phyloP scores from a whole-genome alignment of 2,113 vertebrate genomes.

The Turdus rufiventris region DNA sequence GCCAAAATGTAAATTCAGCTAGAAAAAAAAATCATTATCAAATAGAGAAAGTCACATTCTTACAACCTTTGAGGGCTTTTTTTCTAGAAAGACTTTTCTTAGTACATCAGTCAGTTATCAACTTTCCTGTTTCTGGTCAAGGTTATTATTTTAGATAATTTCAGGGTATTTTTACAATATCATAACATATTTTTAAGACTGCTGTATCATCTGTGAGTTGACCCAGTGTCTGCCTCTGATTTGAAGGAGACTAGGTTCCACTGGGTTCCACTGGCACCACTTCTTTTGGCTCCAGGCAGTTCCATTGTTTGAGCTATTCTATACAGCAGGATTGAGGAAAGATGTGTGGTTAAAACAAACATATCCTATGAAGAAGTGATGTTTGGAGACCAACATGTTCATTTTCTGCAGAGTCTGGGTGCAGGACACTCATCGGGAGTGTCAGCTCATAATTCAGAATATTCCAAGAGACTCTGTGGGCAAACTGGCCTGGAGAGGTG shows the following conservation, averaged over 20 bases:
- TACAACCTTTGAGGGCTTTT: background rate
- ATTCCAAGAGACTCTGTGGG: background rate
- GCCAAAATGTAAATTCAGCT: background rate
- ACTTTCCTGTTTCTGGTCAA: background rate
- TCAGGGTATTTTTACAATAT: background rate
- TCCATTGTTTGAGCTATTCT: background rate
- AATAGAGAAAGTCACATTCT: background rate
- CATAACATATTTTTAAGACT: background rate
- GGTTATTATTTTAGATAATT: background rate
- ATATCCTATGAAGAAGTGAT: background rate
- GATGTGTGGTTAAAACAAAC: background rate
- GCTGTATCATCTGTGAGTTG: background rate
- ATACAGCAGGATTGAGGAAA: background rate
- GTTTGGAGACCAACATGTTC: background rate
- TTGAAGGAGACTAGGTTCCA: background rate
- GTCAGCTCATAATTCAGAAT: background rate
- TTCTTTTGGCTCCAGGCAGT: background rate
- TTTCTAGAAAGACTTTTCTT: background rate
- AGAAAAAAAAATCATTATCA: background rate
- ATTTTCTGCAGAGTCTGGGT: background rate
- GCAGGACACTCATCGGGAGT: background rate
- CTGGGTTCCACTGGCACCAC: background rate
- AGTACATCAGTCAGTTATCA: background rate
- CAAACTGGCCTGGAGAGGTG: background rate
- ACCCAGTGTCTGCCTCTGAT: background rate